Evolutionary conservation across 2,888 invertebrate genomes (phyloP), one percentile per base, ranked within the genome.

Genomic region (Eilema griseolum): DNA sequence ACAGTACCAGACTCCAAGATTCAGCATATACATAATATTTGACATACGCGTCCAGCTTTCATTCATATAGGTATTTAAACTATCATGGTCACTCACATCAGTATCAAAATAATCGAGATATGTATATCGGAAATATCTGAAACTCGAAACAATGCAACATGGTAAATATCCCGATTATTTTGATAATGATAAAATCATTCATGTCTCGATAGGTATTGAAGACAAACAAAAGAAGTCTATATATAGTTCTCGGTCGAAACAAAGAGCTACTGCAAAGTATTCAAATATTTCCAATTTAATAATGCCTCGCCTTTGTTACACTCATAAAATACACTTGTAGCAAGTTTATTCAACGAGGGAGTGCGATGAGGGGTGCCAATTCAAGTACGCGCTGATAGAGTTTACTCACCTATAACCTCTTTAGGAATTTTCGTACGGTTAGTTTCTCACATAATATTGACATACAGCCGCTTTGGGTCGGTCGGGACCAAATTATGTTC

Each of bases 391-490:
- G 24, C 57, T 24, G 24, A 57, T 57, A 57, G 57, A 24, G 57
- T 57, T 57, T 23, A 57, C 57, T 57, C 57, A 57, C 24, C 12
- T 57, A 57, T 24, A 57, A 57, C 24, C 24, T 57, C 57, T 57
- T 24, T 12, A 57, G 24, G 24, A 57, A 57, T 57, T 57, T 57
- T 24, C 57, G 24, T 11, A 57, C 24, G 57, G 57, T 57, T 57
- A 57, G 57, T 57, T 57, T 57, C 23, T 57, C 57, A 57, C 57
- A 57, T 46, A 46, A 20, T 46, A 46, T 46, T 46, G 46, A 20
- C 46, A 46, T 20, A 46, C 20, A 20, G 46, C 41, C 20, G 46
- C 46, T 46, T 46, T 0, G 46, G 41, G 46, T 46, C 46, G 7
- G 46, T 46, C 20, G 16, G 16, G 41, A 14, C 16, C 16, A 41